Conservation (phyloP, 2,888 invertebrate genomes). For the Apamea epomidion region DNA sequence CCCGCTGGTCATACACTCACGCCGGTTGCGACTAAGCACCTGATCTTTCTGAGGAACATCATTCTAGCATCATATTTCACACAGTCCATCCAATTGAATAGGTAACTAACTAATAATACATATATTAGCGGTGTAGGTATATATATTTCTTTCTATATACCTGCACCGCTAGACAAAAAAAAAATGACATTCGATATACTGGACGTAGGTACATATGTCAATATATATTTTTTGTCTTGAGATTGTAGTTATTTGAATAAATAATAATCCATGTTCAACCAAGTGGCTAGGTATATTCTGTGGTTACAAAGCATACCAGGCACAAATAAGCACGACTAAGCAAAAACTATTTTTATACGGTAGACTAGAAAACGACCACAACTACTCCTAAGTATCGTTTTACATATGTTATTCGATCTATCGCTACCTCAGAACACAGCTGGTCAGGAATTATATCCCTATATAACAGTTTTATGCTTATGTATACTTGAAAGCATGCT, state of each 20-base stretch:
- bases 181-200: not conserved
- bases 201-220: not conserved
- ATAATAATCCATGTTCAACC: slow-evolving; percentile 13
- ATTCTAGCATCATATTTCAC: not conserved
- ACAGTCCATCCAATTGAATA: not conserved
- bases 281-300: slow-evolving; percentile 31
- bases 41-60: not conserved
- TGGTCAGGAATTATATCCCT: slow-evolving; percentile 26
- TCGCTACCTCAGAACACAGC: slow-evolving; percentile 62
- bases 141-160: no score
- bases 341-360: slow-evolving; percentile 61
- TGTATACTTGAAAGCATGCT: not conserved
- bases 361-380: slow-evolving; percentile 65
- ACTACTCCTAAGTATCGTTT: slow-evolving; percentile 54
- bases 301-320: slow-evolving; percentile 21
- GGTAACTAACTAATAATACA: not conserved
- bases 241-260: not conserved
- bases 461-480: not conserved
- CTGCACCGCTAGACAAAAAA: not conserved
- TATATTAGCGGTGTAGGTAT: no score
- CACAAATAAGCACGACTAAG: slow-evolving; percentile 47
- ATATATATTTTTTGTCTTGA: not conserved
- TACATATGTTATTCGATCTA: slow-evolving; percentile 63
- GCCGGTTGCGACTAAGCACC: not conserved
- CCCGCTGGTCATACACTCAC: not conserved